These are phyloP conservation scores for Rhaphigaster nebulosa DNA, from an alignment of 2,888 invertebrate genomes.

Conservation along the genomic window DNA sequence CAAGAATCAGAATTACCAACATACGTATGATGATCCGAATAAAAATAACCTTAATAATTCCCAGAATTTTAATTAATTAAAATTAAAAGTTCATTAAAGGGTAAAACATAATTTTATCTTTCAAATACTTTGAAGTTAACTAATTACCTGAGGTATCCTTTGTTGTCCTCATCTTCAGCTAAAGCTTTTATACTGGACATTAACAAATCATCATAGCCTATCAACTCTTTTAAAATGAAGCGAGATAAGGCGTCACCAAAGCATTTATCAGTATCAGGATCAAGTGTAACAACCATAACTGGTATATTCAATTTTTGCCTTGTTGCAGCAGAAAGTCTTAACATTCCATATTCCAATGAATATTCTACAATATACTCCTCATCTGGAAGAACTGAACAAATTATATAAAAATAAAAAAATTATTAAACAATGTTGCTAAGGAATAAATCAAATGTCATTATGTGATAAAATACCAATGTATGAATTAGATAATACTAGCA, in stretches of 20 bases:
- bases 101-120: not conserved
- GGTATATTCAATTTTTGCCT: constrained; percentile 91
- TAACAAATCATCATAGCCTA: constrained; percentile 97
- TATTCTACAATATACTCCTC: constrained; percentile 98
- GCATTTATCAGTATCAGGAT: constrained; percentile 90
- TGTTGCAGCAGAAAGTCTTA: constrained; percentile 89
- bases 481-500: too few species aligned
- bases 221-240: constrained; percentile 89
- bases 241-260: constrained; percentile 94
- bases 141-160: constrained; percentile 86
- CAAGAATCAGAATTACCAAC: too few species aligned
- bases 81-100: not conserved
- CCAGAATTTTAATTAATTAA: too few species aligned
- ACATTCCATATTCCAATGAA: constrained; percentile 95
- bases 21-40: too few species aligned
- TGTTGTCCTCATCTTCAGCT: constrained; percentile 96
- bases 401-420: constrained; percentile 50
- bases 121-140: not conserved
- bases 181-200: constrained; percentile 96
- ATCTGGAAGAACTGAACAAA: constrained; percentile 76
- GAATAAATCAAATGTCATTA: too few species aligned
- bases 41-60: too few species aligned
- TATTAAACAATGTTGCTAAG: too few species aligned
- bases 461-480: too few species aligned
- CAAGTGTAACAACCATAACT: constrained; percentile 87